These are phyloP conservation scores for Rhamphomyia laevipes DNA, from an alignment of 2,888 invertebrate genomes.

Conservation along the genomic window DNA sequence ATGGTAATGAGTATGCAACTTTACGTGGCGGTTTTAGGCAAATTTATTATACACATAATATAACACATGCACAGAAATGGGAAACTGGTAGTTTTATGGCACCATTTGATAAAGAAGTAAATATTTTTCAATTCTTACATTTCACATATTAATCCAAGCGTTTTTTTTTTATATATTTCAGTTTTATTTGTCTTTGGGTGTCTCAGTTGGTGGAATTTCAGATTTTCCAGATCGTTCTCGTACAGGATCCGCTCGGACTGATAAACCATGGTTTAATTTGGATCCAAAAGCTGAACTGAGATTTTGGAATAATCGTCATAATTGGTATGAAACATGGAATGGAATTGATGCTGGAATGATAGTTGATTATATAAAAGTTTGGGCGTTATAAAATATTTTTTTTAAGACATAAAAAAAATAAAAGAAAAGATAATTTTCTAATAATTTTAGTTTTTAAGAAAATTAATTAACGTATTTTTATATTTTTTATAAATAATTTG, in stretches of 20 bases:
- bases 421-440: no score
- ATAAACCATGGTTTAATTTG: constrained; percentile 65
- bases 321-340: constrained; percentile 60
- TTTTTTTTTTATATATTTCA: not conserved
- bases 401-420: no score
- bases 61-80: constrained; percentile 42
- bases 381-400: constrained; percentile 22
- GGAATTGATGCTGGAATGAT: constrained; percentile 35
- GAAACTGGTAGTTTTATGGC: constrained; percentile 45
- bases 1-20: constrained; percentile 41
- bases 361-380: constrained; percentile 31
- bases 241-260: constrained; percentile 12
- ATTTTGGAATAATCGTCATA: constrained; percentile 53
- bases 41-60: constrained; percentile 20
- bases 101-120: constrained; percentile 60
- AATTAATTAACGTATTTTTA: no score
- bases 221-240: constrained; percentile 50
- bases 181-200: constrained; percentile 33
- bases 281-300: constrained; percentile 52
- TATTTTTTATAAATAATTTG: no score
- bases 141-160: not conserved
- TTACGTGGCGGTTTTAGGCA: constrained; percentile 22
- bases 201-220: constrained; percentile 56
- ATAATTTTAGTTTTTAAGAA: no score
- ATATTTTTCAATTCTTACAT: not conserved